phyloP scores from a whole-genome alignment of 2,888 invertebrate genomes.

The Archips xylosteana region DNA sequence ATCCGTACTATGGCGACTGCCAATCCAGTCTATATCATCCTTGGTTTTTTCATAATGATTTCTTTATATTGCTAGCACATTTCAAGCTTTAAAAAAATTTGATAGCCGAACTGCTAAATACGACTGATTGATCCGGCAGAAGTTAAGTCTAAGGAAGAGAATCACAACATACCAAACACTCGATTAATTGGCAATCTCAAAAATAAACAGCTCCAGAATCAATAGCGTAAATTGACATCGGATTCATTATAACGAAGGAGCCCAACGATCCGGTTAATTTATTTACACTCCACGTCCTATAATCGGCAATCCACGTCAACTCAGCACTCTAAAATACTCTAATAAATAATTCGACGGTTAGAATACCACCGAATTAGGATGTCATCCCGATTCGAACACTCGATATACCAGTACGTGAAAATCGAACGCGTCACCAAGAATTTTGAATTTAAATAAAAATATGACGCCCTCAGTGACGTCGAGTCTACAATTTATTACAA shows the following conservation, averaged over 20 bases:
- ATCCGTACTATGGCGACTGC: too few species aligned
- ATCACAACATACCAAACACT: constrained; percentile 1
- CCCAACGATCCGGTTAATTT: constrained; percentile 36
- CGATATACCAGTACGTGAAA: constrained; percentile 62
- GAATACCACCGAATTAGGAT: constrained; percentile 48
- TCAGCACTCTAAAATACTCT: constrained; percentile 35
- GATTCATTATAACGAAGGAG: constrained; percentile 32
- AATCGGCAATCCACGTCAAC: constrained; percentile 42
- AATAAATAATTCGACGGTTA: constrained; percentile 45
- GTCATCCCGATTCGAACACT: constrained; percentile 62
- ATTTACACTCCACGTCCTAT: constrained; percentile 39
- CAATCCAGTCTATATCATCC: too few species aligned
- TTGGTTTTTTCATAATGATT: not conserved
- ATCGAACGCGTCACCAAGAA: constrained; percentile 72
- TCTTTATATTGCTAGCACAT: not conserved
- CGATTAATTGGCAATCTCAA: constrained; percentile 33
- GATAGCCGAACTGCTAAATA: too few species aligned
- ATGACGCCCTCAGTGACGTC: constrained; percentile 76
- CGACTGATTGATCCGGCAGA: too few species aligned
- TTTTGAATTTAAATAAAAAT: constrained; percentile 76
- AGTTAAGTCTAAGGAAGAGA: not conserved
- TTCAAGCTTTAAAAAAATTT: too few species aligned
- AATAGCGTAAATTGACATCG: constrained; percentile 29
- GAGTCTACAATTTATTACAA: constrained; percentile 79
- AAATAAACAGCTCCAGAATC: constrained; percentile 31